Percentiles rank a stretch among this genome's conserved stretches.
phyloP scores from a whole-genome alignment of 2,888 invertebrate genomes.

The Alloplasta piceator region DNA sequence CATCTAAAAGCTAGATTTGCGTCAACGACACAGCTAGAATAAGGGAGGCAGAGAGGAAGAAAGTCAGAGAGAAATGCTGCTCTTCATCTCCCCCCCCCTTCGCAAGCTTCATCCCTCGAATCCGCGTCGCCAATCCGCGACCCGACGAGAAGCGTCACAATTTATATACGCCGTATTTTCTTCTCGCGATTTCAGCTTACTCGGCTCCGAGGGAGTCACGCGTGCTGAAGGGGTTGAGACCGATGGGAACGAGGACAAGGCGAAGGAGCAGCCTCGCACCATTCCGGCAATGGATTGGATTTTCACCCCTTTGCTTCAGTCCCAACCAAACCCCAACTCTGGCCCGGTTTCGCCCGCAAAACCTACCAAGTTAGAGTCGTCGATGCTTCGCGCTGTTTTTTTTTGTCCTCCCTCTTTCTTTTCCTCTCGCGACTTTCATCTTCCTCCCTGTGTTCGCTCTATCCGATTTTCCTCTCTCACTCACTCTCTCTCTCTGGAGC shows the following conservation, averaged over 20 bases:
- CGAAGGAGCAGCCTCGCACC: constrained; percentile 8
- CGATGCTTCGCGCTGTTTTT: constrained; percentile 41
- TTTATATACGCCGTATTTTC: constrained; percentile 60
- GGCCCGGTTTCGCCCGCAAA: too few relatives aligned
- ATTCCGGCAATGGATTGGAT: constrained; percentile 42
- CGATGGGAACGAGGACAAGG: constrained; percentile 20
- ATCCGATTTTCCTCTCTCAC: constrained; percentile 17
- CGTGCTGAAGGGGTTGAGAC: constrained; percentile 38
- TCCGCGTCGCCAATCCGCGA: constrained; percentile 18
- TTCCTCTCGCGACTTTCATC: constrained; percentile 34
- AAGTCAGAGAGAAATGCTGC: neutral
- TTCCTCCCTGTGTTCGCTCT: constrained; percentile 7
- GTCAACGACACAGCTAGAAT: neutral
- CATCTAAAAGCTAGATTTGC: constrained; percentile 33
- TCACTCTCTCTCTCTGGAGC: neutral
- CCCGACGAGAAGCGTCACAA: constrained; percentile 54
- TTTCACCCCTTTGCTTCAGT: constrained; percentile 43
- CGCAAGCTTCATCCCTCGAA: neutral
- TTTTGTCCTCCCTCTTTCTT: constrained; percentile 10
- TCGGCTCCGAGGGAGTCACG: constrained; percentile 55
- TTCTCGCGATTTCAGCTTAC: constrained; percentile 62
- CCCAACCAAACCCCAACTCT: constrained; percentile 11
- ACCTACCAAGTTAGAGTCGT: constrained; percentile 21
- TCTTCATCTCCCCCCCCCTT: neutral
- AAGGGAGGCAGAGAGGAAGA: neutral